Base-by-base conservation (phyloP, 2,797 vertebrate species). In the Paedocypris micromegethes region DNA sequence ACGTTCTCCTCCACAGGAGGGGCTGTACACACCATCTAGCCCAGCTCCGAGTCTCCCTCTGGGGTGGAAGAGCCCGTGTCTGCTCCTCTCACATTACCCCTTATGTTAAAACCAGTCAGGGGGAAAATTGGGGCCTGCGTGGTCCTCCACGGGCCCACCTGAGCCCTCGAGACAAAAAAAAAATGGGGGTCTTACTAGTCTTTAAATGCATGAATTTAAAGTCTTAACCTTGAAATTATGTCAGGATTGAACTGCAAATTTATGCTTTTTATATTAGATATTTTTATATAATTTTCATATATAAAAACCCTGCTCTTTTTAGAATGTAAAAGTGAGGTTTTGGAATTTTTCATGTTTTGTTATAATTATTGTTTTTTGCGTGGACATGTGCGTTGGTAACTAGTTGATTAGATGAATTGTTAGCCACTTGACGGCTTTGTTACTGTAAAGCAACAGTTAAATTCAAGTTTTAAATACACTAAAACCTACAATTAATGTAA, bases 41-140 rank as follows among this genome's bases (percentile, higher is more conserved):
- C 59, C 58, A 4, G 54, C 63, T 57, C 57, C 45, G 47, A 39
- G 63, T 58, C 71, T 70, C 75, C 54, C 67, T 47, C 67, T 70
- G 75, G 75, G 43, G 37, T 61, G 74, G 63, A 72, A 51, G 72
- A 75, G 70, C 77, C 70, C 77, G 79, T 80, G 79, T 76, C 79
- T 58, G 79, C 83, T 82, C 78, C 79, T 83, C 82, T 85, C 84
- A 84, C 86, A 86, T 88, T 88, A 88, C 80, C 84, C 86, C 86
- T 90, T 89, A 88, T 88, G 89, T 89, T 88, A 91, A 91, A 90
- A 87, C 81, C 85, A 89, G 88, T 89, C 87, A 87, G 80, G 87
- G 79, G 85, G 87, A 88, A 91, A 91, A 91, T 91, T 82, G 87
- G 84, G 78, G 79, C 79, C 81, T 83, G 87, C 86, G 81, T 83